Evolutionary conservation across 1,140 invertebrate species (phyloP), one percentile per base, ranked within the genome.

Genomic region (Drosophila persimilis): DNA sequence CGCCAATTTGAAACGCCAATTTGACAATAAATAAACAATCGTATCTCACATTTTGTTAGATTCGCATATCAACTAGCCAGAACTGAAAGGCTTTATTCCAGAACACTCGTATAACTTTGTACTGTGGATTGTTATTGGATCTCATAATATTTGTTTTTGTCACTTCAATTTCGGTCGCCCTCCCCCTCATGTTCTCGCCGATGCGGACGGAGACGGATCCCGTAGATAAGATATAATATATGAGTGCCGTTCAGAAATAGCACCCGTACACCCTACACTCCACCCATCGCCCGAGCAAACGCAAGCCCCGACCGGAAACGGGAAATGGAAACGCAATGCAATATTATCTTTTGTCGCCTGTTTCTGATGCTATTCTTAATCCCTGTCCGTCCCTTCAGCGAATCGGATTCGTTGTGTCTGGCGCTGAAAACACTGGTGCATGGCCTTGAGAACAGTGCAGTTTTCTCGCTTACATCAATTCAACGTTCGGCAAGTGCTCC

Each of bases 181-280:
- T 57, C 70, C 64, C 75, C 64, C 75, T 56, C 51, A 72, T 66
- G 24, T 53, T 44, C 73, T 45, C 11, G 50, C 60, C 58, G 39
- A 51, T 66, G 64, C 63, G 61, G 63, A 48, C 48, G 56, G 29
- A 48, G 62, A 60, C 69, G 58, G 63, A 48, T 46, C 51, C 55
- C 45, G 56, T 60, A 65, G 80, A 84, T 84, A 84, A 85, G 80
- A 84, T 84, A 85, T 76, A 67, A 59, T 59, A 78, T 84, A 85
- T 65, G 58, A 67, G 65, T 63, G 64, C 70, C 46, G 63, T 83
- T 76, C 72, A 85, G 56, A 84, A 84, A 84, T 84, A 84, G 80
- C 80, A 75, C 57, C 66, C 55, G 62, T 78, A 56, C 72, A 79
- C 56, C 64, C 74, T 66, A 43, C 7, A 39, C 39, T 46, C 50